These are phyloP conservation scores for Vulpes vulpes DNA, from an alignment of 2,113 vertebrate species.

Conservation along the genomic window DNA sequence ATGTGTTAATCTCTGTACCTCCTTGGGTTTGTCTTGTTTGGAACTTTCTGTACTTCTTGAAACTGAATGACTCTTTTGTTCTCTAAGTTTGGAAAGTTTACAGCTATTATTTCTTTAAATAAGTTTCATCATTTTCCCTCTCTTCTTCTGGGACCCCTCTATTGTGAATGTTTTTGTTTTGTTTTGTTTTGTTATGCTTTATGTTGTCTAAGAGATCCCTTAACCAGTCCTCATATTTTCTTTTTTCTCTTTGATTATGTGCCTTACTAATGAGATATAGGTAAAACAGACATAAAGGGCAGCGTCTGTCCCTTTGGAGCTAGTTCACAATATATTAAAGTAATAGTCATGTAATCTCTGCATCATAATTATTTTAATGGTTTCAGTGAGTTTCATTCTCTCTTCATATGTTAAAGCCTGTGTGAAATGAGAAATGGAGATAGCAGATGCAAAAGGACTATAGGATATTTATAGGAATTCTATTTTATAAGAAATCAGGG, in stretches of 20 bases:
- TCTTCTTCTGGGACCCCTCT: too few relatives aligned
- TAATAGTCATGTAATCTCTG: background rate
- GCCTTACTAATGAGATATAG: background rate
- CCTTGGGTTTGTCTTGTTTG: too few relatives aligned
- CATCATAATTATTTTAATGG: background rate
- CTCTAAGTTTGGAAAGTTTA: too few relatives aligned
- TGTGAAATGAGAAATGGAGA: background rate
- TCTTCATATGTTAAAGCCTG: background rate
- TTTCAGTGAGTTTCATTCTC: background rate
- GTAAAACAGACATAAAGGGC: background rate
- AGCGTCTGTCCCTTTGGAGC: background rate
- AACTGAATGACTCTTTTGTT: too few relatives aligned
- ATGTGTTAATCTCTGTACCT: too few relatives aligned
- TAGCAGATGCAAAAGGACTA: background rate
- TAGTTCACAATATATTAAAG: background rate
- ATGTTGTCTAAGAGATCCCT: too few relatives aligned
- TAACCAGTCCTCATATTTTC: too few relatives aligned
- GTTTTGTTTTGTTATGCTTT: too few relatives aligned
- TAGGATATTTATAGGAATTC: background rate
- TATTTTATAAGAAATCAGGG: background rate
- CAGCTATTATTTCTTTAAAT: too few relatives aligned
- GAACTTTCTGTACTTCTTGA: too few relatives aligned
- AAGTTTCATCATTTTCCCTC: too few relatives aligned
- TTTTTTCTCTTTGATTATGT: background rate
- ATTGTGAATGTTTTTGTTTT: too few relatives aligned